Evolutionary conservation across 2,113 vertebrate species (phyloP).

Genomic region (Clarias macrocephalus): DNA sequence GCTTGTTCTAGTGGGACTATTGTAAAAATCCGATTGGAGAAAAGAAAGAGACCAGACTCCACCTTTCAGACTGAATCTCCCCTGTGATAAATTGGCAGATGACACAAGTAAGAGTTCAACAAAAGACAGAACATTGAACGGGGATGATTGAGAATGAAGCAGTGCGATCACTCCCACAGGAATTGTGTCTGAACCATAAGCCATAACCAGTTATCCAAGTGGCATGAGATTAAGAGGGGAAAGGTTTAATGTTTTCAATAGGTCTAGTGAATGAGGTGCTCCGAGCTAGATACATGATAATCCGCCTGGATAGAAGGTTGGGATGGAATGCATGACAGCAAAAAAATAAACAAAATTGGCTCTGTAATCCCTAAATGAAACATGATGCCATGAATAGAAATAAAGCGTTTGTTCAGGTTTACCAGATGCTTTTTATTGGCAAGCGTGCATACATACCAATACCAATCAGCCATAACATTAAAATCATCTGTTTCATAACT

Average conservation of each 20-base stretch:
- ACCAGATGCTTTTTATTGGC: slow-evolving; percentile 14
- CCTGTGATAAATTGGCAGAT: slow-evolving; percentile 75
- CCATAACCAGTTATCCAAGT: slow-evolving; percentile 66
- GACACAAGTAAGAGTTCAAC: slow-evolving; percentile 74
- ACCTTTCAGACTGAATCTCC: slow-evolving; percentile 68
- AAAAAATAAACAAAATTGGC: slow-evolving; percentile 18
- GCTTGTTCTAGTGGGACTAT: not conserved
- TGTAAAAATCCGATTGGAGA: slow-evolving; percentile 46
- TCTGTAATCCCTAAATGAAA: slow-evolving; percentile 32
- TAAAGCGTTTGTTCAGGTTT: slow-evolving; percentile 29
- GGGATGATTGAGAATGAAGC: slow-evolving; percentile 69
- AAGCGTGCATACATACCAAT: not conserved
- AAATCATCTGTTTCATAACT: too few species aligned
- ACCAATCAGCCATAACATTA: too few species aligned
- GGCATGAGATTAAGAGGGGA: slow-evolving; percentile 67
- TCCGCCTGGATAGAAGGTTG: slow-evolving; percentile 32
- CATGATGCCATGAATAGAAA: slow-evolving; percentile 43
- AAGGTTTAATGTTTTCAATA: slow-evolving; percentile 48
- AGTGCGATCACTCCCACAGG: slow-evolving; percentile 67
- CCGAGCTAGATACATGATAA: slow-evolving; percentile 51
- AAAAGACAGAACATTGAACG: slow-evolving; percentile 74
- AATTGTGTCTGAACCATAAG: slow-evolving; percentile 66
- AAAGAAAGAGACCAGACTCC: slow-evolving; percentile 50
- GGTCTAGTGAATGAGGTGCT: slow-evolving; percentile 49
- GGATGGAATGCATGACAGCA: slow-evolving; percentile 36